Conservation (phyloP, 2,888 invertebrate genomes). For the Andrena trimmerana region DNA sequence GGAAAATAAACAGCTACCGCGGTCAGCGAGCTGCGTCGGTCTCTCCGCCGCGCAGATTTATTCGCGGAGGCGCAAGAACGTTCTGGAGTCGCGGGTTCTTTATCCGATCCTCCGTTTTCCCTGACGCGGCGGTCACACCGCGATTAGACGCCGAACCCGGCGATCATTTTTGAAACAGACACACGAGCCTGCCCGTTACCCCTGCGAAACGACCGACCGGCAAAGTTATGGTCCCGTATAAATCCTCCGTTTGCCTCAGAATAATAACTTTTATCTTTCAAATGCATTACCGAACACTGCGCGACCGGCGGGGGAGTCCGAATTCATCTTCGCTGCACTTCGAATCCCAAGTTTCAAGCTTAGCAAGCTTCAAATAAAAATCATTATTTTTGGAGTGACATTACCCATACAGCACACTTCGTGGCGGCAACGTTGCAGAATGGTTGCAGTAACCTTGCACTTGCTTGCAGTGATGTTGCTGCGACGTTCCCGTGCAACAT, state of each 20-base stretch:
- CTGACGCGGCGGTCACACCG: background rate
- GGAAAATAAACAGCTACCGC: slow-evolving; percentile 47
- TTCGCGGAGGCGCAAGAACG: slow-evolving; percentile 17
- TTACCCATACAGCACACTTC: too few species aligned
- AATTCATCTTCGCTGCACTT: background rate
- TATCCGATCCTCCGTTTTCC: slow-evolving; percentile 10
- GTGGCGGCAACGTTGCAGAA: too few species aligned
- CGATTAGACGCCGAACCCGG: slow-evolving; percentile 16
- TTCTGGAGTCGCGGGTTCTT: slow-evolving; percentile 10
- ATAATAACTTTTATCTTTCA: slow-evolving; percentile 1
- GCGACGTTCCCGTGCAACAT: too few species aligned
- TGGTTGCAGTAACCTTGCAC: too few species aligned
- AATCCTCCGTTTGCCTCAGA: slow-evolving; percentile 6
- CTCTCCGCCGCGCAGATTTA: slow-evolving; percentile 29
- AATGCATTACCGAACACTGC: background rate
- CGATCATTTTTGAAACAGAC: background rate
- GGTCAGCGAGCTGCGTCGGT: slow-evolving; percentile 24
- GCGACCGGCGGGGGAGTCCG: background rate
- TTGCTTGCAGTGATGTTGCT: too few species aligned
- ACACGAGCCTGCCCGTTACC: too few species aligned
- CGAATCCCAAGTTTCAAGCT: background rate
- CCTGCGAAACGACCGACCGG: background rate
- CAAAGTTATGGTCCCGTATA: slow-evolving; percentile 18
- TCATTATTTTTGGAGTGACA: too few species aligned
- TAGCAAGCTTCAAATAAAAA: background rate